These are phyloP conservation scores for Uropetala carovei DNA, from an alignment of 2,888 invertebrate species.

Conservation along the genomic window DNA sequence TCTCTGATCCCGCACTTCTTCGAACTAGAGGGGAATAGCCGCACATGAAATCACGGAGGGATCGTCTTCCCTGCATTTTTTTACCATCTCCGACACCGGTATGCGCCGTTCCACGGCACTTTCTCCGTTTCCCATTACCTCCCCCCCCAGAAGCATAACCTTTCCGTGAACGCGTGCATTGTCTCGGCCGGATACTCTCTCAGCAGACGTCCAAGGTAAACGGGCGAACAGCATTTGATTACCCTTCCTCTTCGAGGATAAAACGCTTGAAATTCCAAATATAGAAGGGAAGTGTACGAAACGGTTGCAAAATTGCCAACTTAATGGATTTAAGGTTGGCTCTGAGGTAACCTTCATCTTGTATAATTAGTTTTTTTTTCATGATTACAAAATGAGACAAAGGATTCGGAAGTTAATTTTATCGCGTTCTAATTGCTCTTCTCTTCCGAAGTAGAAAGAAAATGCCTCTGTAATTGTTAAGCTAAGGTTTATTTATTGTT, in stretches of 20 bases:
- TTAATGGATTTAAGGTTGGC: not conserved
- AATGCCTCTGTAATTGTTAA: too few species aligned
- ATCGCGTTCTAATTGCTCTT: too few species aligned
- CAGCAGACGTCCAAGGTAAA: constrained; percentile 13
- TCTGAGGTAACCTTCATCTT: too few species aligned
- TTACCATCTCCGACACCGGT: not conserved
- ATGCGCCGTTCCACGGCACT: not conserved
- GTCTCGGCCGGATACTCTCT: constrained; percentile 1
- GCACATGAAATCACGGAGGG: not conserved
- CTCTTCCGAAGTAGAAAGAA: too few species aligned
- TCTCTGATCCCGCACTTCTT: not conserved
- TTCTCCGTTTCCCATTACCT: constrained; percentile 23
- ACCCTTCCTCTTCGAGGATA: not conserved
- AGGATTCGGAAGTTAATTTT: too few species aligned
- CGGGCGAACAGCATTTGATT: not conserved
- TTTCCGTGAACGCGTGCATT: constrained; percentile 14
- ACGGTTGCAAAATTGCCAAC: not conserved
- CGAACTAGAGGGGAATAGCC: not conserved
- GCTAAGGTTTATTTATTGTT: too few species aligned
- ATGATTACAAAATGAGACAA: too few species aligned
- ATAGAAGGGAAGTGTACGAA: not conserved
- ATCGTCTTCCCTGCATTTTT: not conserved
- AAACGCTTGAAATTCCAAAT: not conserved
- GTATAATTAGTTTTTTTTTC: too few species aligned
- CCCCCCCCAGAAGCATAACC: not conserved